These are phyloP conservation scores for Lota lota DNA, from an alignment of 2,113 vertebrate species.

Conservation along the genomic window DNA sequence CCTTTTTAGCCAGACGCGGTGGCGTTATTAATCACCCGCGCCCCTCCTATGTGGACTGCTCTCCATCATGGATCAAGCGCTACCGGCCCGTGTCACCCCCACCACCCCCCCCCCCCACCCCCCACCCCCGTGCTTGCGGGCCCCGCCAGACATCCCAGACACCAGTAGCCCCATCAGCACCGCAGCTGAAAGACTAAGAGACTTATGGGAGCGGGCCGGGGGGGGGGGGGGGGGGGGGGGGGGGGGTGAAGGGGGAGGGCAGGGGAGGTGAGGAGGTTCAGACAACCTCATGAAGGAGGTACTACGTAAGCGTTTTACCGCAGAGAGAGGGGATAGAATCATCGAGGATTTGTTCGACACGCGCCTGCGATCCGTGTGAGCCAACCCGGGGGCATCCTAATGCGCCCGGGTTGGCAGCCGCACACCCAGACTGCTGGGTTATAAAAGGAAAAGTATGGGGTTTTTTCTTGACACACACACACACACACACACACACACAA, in stretches of 20 bases:
- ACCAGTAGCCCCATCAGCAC: slow-evolving; percentile 47
- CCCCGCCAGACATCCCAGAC: slow-evolving; percentile 68
- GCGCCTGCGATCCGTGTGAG: slow-evolving; percentile 50
- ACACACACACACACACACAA: neutral
- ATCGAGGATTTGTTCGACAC: slow-evolving; percentile 59
- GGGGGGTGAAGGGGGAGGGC: slow-evolving; percentile 46
- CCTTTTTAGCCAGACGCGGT: slow-evolving; percentile 82
- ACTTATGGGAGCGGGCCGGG: slow-evolving; percentile 63
- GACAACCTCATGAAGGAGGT: slow-evolving; percentile 68
- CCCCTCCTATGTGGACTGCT: slow-evolving; percentile 65
- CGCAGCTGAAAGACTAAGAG: slow-evolving; percentile 61
- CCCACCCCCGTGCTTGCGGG: no score
- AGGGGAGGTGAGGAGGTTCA: slow-evolving; percentile 39
- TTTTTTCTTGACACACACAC: neutral
- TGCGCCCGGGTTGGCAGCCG: neutral
- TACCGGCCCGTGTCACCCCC: slow-evolving; percentile 71
- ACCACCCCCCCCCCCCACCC: no score
- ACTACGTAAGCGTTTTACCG: slow-evolving; percentile 68
- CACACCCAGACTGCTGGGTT: slow-evolving; percentile 10
- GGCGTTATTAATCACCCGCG: slow-evolving; percentile 76
- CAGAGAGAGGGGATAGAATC: slow-evolving; percentile 53
- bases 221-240: slow-evolving; percentile 38
- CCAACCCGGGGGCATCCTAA: slow-evolving; percentile 36
- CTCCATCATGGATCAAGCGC: slow-evolving; percentile 75
- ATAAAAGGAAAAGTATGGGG: slow-evolving; percentile 4